Conservation (phyloP, 2,888 invertebrate species). For the Acronicta psi region DNA sequence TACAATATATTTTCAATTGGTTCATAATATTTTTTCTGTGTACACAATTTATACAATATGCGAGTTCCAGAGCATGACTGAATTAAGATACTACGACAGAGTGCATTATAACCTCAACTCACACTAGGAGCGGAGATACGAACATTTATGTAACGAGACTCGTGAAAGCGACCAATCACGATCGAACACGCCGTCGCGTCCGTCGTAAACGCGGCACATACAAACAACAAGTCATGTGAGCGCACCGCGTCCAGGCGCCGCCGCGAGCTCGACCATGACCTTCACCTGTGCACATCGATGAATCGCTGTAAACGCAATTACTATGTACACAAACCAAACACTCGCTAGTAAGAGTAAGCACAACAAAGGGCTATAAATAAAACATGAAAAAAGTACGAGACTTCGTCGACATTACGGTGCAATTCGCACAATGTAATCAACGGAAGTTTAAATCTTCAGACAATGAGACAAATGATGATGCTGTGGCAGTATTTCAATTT, state of each 20-base stretch:
- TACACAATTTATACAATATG: not conserved
- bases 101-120: constrained; percentile 32
- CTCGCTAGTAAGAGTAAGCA: constrained; percentile 44
- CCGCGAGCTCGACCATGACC: constrained; percentile 75
- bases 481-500: constrained; percentile 50
- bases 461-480: constrained; percentile 53
- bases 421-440: constrained; percentile 59
- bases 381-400: constrained; percentile 41
- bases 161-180: constrained; percentile 73
- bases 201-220: constrained; percentile 53
- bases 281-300: constrained; percentile 71
- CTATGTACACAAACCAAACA: constrained; percentile 61
- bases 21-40: not conserved
- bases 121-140: constrained; percentile 40
- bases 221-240: constrained; percentile 80
- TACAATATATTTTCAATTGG: not conserved
- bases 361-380: constrained; percentile 64
- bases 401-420: constrained; percentile 47
- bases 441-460: constrained; percentile 62
- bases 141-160: constrained; percentile 61
- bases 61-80: constrained; percentile 3
- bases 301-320: constrained; percentile 67
- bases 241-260: constrained; percentile 72
- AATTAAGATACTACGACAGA: constrained; percentile 19
- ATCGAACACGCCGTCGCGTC: constrained; percentile 66